Conservation (phyloP, 2,797 vertebrate species). For the Alcedo quadribrachys region DNA sequence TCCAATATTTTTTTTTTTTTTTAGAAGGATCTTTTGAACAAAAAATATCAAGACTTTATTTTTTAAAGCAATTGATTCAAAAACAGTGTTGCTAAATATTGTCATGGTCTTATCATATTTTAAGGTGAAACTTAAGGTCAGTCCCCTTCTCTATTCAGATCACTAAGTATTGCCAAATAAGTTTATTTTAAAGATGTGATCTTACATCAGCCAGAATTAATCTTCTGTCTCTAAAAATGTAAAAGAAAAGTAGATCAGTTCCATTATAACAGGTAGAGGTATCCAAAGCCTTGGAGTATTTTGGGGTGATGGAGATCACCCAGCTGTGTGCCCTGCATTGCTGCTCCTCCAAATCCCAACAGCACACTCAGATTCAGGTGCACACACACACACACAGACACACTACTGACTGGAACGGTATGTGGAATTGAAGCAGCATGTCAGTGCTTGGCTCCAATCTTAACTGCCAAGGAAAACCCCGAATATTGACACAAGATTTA, state of each 20-base stretch:
- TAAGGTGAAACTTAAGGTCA: neutral
- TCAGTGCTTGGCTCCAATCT: neutral
- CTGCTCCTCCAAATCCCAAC: neutral
- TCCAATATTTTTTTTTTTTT: neutral
- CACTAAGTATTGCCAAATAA: neutral
- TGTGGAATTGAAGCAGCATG: neutral
- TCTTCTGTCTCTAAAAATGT: neutral
- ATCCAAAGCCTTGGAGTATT: neutral
- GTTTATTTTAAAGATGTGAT: neutral
- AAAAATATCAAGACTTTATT: neutral
- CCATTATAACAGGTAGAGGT: neutral
- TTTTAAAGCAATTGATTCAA: neutral
- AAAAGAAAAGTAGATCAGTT: neutral
- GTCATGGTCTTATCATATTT: neutral
- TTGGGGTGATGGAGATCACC: neutral
- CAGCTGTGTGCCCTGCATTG: neutral
- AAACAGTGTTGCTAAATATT: neutral
- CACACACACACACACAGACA: neutral
- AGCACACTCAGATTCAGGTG: neutral
- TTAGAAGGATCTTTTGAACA: neutral
- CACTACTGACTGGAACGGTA: accelerated
- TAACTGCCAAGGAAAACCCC: neutral
- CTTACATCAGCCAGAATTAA: neutral
- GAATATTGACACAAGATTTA: neutral
- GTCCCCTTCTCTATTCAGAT: neutral